Percentiles rank a stretch among this genome's conserved stretches.
Evolutionary conservation across 2,888 invertebrate genomes (phyloP).

Genomic region (Cerastis leucographa): DNA sequence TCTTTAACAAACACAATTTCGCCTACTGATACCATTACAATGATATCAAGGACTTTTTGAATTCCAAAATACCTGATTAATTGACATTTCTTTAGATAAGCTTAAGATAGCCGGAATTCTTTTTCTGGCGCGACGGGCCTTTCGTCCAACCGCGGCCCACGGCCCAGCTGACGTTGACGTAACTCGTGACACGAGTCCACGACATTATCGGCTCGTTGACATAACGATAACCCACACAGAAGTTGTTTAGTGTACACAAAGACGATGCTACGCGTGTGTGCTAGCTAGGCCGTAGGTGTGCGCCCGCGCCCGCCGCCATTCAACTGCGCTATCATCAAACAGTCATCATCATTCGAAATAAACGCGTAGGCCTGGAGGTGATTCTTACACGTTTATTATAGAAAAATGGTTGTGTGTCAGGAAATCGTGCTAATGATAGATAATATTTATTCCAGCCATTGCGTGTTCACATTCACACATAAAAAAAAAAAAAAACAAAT

Average conservation of each 20-base stretch:
- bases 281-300: constrained; percentile 59
- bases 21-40: constrained; percentile 32
- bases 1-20: constrained; percentile 37
- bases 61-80: constrained; percentile 37
- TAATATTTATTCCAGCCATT: constrained; percentile 10
- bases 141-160: constrained; percentile 41
- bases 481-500: constrained; percentile 9
- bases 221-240: constrained; percentile 67
- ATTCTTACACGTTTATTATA: constrained; percentile 56
- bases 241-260: constrained; percentile 38
- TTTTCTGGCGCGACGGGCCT: constrained; percentile 32
- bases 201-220: constrained; percentile 68
- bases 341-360: constrained; percentile 68
- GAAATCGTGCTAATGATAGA: constrained; percentile 48
- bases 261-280: constrained; percentile 37
- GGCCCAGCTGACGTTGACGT: constrained; percentile 76
- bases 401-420: constrained; percentile 50
- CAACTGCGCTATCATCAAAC: constrained; percentile 65
- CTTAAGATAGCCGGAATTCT: constrained; percentile 22
- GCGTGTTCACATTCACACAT: constrained; percentile 35
- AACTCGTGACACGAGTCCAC: constrained; percentile 67
- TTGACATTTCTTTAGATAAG: constrained; percentile 44
- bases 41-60: constrained; percentile 26
- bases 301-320: constrained; percentile 62
- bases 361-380: constrained; percentile 59